Percentiles rank a stretch among this genome's conserved stretches.
phyloP scores from a whole-genome alignment of 2,797 vertebrate species.

The Sebastes nivosus region DNA sequence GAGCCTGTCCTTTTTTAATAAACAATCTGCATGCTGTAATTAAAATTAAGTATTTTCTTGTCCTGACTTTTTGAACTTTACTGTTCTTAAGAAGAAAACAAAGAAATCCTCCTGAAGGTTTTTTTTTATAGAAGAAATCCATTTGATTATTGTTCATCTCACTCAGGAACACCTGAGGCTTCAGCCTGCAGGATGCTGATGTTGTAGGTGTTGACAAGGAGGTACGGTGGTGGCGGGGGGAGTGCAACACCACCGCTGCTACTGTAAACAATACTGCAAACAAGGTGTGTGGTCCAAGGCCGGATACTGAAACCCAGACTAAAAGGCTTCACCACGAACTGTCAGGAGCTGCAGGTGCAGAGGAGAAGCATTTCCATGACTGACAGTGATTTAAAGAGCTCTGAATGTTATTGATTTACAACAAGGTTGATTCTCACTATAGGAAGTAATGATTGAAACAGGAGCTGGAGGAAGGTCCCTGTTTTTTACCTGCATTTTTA shows the following conservation, averaged over 20 bases:
- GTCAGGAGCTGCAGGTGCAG: neutral
- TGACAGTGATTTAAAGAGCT: slow-evolving; percentile 15
- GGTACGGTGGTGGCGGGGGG: accelerated
- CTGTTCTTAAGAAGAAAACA: neutral
- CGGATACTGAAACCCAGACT: neutral
- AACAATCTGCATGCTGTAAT: neutral
- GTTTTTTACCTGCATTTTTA: neutral
- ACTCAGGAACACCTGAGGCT: neutral
- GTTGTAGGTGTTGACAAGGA: neutral
- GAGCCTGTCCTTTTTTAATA: slow-evolving; percentile 1
- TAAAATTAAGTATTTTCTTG: neutral
- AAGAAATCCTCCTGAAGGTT: neutral
- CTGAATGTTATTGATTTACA: slow-evolving; percentile 8
- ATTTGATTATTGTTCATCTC: neutral
- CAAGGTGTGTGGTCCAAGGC: neutral
- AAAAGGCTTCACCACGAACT: neutral
- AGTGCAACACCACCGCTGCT: neutral
- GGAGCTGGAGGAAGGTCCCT: neutral
- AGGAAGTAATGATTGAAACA: neutral
- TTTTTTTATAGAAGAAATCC: neutral
- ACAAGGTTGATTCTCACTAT: neutral
- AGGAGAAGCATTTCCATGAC: neutral
- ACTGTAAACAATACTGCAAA: neutral
- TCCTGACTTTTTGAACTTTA: neutral
- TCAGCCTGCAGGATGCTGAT: neutral